These are phyloP conservation scores for Arothron firmamentum DNA, from an alignment of 2,113 vertebrate genomes.

Conservation along the genomic window DNA sequence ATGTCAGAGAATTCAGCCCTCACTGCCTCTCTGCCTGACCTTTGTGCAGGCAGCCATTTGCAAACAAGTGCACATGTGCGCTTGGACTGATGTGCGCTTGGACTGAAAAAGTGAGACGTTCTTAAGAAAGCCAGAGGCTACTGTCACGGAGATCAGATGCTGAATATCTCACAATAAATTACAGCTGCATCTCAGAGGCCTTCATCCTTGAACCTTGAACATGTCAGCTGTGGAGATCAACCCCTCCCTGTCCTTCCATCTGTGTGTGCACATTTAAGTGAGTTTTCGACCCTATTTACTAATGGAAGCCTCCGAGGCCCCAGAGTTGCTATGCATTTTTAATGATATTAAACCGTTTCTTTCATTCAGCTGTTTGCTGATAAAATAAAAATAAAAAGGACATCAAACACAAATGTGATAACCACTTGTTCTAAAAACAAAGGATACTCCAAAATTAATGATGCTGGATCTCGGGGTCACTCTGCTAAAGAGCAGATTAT, in stretches of 20 bases:
- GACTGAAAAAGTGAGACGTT: conserved; percentile 51
- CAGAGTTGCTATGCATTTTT: conserved; percentile 71
- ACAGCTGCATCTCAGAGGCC: conserved; percentile 84
- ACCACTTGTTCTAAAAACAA: conserved; percentile 38
- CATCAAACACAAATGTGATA: conserved; percentile 47
- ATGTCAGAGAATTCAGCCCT: conserved; percentile 90
- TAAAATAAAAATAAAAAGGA: conserved; percentile 39
- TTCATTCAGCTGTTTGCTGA: conserved; percentile 61
- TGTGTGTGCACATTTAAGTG: conserved; percentile 41
- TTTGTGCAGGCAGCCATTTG: conserved; percentile 32
- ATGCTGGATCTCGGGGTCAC: neutral
- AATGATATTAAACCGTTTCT: conserved; percentile 71
- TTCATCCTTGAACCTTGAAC: conserved; percentile 72
- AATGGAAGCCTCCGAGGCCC: conserved; percentile 71
- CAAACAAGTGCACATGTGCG: too few species aligned
- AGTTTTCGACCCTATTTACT: conserved; percentile 74
- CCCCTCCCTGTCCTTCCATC: conserved; percentile 55
- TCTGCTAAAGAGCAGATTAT: neutral
- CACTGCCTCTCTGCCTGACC: conserved; percentile 32
- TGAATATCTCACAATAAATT: conserved; percentile 90
- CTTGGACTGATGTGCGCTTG: too few species aligned
- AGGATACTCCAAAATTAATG: neutral
- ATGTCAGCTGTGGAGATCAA: conserved; percentile 70
- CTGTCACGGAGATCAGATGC: conserved; percentile 88
- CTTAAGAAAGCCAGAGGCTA: conserved; percentile 88